Evolutionary conservation across 2,113 vertebrate species (phyloP), one percentile per base, ranked within the genome.

Genomic region (Numenius arquata): DNA sequence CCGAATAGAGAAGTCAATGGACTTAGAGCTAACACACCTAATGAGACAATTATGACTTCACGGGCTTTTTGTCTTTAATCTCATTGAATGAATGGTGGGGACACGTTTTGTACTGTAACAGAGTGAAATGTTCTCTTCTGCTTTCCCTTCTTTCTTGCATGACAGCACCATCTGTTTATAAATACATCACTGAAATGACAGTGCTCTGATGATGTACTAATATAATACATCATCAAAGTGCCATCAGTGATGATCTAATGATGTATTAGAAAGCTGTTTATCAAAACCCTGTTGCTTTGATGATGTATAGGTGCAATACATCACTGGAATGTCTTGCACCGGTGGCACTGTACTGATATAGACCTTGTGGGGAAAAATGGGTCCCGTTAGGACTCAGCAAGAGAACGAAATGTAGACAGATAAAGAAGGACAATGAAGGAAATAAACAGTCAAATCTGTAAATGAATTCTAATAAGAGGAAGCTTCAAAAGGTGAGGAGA

Each of bases 211-310:
- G 96, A 97, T 98, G 96, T 93, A 87, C 96, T 98, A 97, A 97
- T 97, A 97, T 90, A 97, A 97, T 97, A 96, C 95, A 97, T 98
- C 94, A 98, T 97, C 97, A 93, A 92, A 97, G 96, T 97, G 97
- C 92, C 97, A 97, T 94, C 96, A 94, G 67, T 97, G 97, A 97
- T 97, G 96, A 97, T 91, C 94, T 89, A 92, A 97, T 98, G 97
- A 98, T 98, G 77, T 95, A 98, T 97, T 97, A 96, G 93, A 97
- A 87, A 96, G 95, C 86, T 72, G 63, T 97, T 97, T 95, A 96
- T 97, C 97, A 98, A 61, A 94, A 96, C 92, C 84, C 94, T 77
- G 96, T 91, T 86, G 94, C 95, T 97, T 88, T 92, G 85, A 79
- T 93, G 93, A 97, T 96, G 53, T 88, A 96, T 96, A 87, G 95